Conservation (phyloP, 2,888 invertebrate species). For the Portevinia maculata region DNA sequence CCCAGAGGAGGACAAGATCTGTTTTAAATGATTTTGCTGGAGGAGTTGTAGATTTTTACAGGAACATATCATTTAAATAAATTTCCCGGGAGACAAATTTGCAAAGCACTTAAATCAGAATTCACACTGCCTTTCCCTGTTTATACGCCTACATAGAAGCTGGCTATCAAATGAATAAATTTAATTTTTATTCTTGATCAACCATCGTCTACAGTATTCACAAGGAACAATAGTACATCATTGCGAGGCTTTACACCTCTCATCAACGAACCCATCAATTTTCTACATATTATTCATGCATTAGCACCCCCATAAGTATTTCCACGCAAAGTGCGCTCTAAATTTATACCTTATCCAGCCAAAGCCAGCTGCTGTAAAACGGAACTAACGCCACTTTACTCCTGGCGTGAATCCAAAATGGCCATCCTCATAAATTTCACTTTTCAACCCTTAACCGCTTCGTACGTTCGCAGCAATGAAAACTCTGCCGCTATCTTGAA, state of each 20-base stretch:
- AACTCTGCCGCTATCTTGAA: slow-evolving; percentile 28
- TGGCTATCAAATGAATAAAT: neutral
- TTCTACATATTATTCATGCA: slow-evolving; percentile 15
- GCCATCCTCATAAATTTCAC: slow-evolving; percentile 36
- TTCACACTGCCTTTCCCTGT: no score
- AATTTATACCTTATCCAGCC: slow-evolving; percentile 16
- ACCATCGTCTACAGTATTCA: neutral
- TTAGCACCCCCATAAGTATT: slow-evolving; percentile 25
- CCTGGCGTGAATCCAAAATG: slow-evolving; percentile 60
- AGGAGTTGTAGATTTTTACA: no score
- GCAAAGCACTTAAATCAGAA: no score
- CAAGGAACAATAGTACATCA: slow-evolving; percentile 2
- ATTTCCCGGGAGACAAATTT: no score
- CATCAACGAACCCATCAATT: slow-evolving; percentile 22
- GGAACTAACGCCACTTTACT: slow-evolving; percentile 55
- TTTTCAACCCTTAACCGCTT: slow-evolving; percentile 17
- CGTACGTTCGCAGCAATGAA: slow-evolving; percentile 1
- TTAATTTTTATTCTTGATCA: neutral
- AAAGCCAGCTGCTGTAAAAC: slow-evolving; percentile 41
- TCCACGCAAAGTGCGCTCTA: slow-evolving; percentile 18
- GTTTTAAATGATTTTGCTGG: no score
- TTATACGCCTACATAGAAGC: no score
- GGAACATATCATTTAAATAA: no score
- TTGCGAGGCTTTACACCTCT: slow-evolving; percentile 34
- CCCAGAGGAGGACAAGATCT: no score